phyloP scores from a whole-genome alignment of 2,888 invertebrate species.

The Erebia ligea region DNA sequence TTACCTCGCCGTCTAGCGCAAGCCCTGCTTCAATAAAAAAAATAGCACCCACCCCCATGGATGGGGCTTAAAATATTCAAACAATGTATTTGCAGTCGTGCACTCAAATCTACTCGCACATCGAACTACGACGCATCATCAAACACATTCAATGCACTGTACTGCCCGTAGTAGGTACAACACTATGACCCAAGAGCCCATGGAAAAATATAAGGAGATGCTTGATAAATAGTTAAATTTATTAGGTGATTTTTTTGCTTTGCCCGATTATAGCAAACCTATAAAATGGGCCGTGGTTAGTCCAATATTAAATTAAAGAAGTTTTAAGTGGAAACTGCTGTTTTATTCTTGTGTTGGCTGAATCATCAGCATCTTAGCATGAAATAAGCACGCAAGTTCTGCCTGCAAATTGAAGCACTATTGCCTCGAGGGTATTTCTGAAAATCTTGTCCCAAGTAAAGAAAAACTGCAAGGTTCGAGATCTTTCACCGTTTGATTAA shows the following conservation, averaged over 20 bases:
- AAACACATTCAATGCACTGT: constrained; percentile 12
- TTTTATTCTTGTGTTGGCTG: neutral
- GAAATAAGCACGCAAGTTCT: too few species aligned
- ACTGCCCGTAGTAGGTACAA: constrained; percentile 15
- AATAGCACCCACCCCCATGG: neutral
- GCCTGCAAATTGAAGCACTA: too few species aligned
- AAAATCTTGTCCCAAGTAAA: too few species aligned
- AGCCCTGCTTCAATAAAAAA: neutral
- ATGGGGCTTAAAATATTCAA: constrained; percentile 10
- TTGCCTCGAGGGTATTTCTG: too few species aligned
- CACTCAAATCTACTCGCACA: constrained; percentile 14
- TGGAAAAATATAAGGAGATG: neutral
- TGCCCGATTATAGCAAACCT: neutral
- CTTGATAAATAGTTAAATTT: neutral
- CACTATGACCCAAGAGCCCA: neutral
- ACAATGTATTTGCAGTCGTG: constrained; percentile 15
- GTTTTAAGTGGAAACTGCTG: neutral
- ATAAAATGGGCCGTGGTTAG: neutral
- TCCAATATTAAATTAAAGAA: neutral
- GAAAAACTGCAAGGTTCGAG: too few species aligned
- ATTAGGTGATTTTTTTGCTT: neutral
- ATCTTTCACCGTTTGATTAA: too few species aligned
- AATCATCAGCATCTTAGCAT: too few species aligned
- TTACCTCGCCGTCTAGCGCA: neutral
- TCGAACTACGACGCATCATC: constrained; percentile 15